Evolutionary conservation across 2,888 invertebrate genomes (phyloP).

Genomic region (Leptinotarsa peninsularis): DNA sequence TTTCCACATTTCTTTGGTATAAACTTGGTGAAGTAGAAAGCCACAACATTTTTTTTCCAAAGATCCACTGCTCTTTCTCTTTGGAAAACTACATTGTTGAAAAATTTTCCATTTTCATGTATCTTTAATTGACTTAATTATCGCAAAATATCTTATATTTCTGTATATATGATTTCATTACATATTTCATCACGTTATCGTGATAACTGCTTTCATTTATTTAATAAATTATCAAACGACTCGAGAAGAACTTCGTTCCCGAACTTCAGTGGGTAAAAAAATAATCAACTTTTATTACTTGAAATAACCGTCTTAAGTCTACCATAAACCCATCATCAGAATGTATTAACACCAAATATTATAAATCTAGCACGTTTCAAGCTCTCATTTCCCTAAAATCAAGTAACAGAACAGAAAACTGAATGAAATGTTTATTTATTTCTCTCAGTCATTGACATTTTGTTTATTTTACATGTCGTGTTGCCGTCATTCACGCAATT

Average conservation of each 20-base stretch:
- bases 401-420: slow-evolving; percentile 37
- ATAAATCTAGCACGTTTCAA: slow-evolving; percentile 33
- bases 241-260: neutral
- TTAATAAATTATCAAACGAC: neutral
- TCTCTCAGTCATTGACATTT: slow-evolving; percentile 43
- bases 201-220: slow-evolving; percentile 13
- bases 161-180: neutral
- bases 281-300: slow-evolving; percentile 33
- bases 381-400: slow-evolving; percentile 40
- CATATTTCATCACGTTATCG: neutral
- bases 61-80: too few relatives aligned
- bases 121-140: too few relatives aligned
- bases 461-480: slow-evolving; percentile 49
- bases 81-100: too few relatives aligned
- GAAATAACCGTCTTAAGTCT: slow-evolving; percentile 33
- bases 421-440: slow-evolving; percentile 44
- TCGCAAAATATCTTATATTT: too few relatives aligned
- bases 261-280: slow-evolving; percentile 21
- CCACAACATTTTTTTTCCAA: too few relatives aligned
- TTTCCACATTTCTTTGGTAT: too few relatives aligned
- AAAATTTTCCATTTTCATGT: too few relatives aligned
- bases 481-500: slow-evolving; percentile 45
- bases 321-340: slow-evolving; percentile 36
- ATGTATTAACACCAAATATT: slow-evolving; percentile 37
- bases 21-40: too few relatives aligned